Conservation (phyloP, 1,140 invertebrate genomes). For the Cyphomyrmex costatus region DNA sequence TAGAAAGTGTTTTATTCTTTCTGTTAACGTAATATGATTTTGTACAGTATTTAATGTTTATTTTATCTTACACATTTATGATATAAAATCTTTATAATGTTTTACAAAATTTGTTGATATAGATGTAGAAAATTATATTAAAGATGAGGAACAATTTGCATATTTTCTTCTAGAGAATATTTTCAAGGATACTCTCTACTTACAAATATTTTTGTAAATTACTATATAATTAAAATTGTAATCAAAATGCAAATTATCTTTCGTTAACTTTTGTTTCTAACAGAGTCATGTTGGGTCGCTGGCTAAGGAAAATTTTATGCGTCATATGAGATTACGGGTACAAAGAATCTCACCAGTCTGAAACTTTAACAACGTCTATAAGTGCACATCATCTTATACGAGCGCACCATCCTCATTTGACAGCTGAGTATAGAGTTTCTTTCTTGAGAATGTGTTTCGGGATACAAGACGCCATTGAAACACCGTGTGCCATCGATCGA, state of each 20-base stretch:
- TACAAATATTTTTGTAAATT: not conserved
- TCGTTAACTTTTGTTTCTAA: not conserved
- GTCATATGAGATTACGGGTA: not conserved
- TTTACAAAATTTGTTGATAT: not conserved
- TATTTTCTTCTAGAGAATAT: not conserved
- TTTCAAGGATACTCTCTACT: not conserved
- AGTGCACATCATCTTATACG: not conserved
- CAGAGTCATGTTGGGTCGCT: not conserved
- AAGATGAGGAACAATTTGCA: not conserved
- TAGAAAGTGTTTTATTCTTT: not conserved
- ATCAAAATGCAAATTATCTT: slow-evolving; percentile 19
- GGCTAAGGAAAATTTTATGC: slow-evolving; percentile 11
- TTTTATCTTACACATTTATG: not conserved
- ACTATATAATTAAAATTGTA: slow-evolving; percentile 9
- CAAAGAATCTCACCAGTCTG: not conserved
- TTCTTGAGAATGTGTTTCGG: not conserved
- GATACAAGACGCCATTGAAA: not conserved
- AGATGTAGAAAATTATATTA: not conserved
- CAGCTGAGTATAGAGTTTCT: not conserved
- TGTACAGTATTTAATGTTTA: not conserved
- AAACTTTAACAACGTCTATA: slow-evolving; percentile 21
- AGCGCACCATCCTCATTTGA: not conserved
- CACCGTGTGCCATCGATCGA: slow-evolving; percentile 10
- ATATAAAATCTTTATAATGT: not conserved
- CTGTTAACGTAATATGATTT: not conserved